Evolutionary conservation across 2,113 vertebrate species (phyloP).

Genomic region (Hemiscyllium ocellatum): DNA sequence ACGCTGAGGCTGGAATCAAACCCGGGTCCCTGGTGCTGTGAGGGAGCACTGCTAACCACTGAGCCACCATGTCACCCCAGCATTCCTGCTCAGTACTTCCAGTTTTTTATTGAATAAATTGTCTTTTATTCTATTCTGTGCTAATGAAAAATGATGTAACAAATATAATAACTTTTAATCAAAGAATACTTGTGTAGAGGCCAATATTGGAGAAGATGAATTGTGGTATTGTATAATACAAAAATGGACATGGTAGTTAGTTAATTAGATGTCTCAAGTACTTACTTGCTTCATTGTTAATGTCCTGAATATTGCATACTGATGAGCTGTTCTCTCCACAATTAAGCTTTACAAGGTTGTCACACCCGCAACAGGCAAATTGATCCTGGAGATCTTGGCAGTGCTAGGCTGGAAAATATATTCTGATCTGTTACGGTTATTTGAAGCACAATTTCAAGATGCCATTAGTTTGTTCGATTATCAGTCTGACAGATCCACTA

Average conservation of each 20-base stretch:
- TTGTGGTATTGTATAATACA: background rate
- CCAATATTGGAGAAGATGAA: background rate
- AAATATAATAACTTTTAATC: constrained; percentile 3
- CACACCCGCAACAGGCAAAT: background rate
- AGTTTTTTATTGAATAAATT: background rate
- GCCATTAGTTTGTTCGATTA: background rate
- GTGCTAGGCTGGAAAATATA: background rate
- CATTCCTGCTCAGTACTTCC: background rate
- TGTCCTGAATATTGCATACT: background rate
- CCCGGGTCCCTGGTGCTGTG: no score
- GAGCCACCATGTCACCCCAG: no score
- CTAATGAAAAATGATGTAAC: background rate
- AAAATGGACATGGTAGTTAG: background rate
- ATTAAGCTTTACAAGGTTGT: background rate
- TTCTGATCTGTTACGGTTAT: background rate
- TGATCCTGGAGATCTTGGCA: background rate
- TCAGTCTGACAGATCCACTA: background rate
- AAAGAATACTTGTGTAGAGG: background rate
- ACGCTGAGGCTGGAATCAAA: no score
- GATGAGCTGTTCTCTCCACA: background rate
- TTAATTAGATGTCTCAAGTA: background rate
- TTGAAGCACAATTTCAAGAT: background rate
- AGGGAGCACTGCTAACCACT: no score
- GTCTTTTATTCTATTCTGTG: background rate
- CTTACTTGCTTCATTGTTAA: background rate